Base-by-base conservation (phyloP, 2,113 vertebrate species). In the Leucoraja erinaceus region DNA sequence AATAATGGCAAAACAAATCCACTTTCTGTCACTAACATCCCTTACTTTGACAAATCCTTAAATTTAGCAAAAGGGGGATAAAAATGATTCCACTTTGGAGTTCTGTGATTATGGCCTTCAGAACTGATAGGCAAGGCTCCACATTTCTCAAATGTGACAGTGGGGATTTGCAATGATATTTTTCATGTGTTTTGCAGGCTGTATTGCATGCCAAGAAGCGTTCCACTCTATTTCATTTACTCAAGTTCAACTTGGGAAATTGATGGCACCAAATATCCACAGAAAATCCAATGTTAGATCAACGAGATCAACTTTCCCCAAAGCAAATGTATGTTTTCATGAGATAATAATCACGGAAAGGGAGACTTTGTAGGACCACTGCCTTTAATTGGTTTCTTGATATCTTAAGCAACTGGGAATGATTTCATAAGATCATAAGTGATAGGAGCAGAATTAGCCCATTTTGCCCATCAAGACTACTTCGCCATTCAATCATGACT, bases 141-240 rank as follows among this genome's bases (percentile, higher is more conserved):
- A 61, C 59, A 84, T 84, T 84, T 84, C 56, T 84, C 81, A 84
- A 84, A 84, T n/a, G 54, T 84, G 81, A 84, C 81, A 84, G 81
- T 12, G 11, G 22, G 10, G 81, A 56, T 84, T 59, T 84, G 56
- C 54, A 61, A 61, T 59, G 54, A 61, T n/a, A 84, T 84, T 84
- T 84, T 84, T 84, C 81, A 84, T n/a, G 22, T 56, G 20, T 20
- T 56, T 56, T 78, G 47, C 59, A n/a, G 28, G 54, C 81, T 84
- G 5, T 61, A 84, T 84, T 84, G 25, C 10, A 59, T n/a, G 81
- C 56, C 81, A 84, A 84, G 56, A 61, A 59, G 3, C 28, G 81
- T 84, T 59, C 47, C 5, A 84, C 28, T 84, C 81, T 59, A 84
- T 54, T 61, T 59, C 54, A 56, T 28, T 84, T 84, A 12, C 38